Conservation (phyloP, 1,140 invertebrate genomes). For the Lepidurus couesii region DNA sequence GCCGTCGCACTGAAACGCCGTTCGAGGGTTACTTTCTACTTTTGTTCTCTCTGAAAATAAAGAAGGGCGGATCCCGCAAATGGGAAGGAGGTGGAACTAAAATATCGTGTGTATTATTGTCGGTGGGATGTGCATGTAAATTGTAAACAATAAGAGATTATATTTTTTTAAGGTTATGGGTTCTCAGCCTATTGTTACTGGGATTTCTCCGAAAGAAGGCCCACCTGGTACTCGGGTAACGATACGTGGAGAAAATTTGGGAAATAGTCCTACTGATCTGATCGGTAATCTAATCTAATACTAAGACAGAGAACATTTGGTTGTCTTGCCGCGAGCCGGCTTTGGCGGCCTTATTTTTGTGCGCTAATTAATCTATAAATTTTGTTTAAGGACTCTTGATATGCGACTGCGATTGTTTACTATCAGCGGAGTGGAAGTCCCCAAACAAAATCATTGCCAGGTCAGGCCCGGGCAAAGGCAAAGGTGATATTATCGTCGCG, state of each 20-base stretch:
- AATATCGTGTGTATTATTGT: no score
- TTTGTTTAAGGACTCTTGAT: constrained; percentile 73
- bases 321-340: background rate
- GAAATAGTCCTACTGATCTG: constrained; percentile 73
- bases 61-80: background rate
- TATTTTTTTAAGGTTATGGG: background rate
- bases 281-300: constrained; percentile 57
- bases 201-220: constrained; percentile 96
- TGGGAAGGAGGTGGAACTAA: no score
- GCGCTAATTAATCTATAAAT: background rate
- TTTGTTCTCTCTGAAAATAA: background rate
- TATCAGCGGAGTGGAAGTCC: constrained; percentile 97
- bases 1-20: background rate
- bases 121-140: background rate
- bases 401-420: constrained; percentile 87
- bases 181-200: constrained; percentile 83
- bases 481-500: constrained; percentile 91
- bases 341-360: background rate
- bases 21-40: background rate
- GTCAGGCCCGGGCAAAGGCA: constrained; percentile 86
- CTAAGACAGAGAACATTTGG: no score
- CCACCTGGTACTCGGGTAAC: constrained; percentile 92
- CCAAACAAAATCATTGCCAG: constrained; percentile 94
- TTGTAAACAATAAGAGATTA: background rate
- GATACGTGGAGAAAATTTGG: constrained; percentile 93